These are phyloP conservation scores for Bufotes viridis DNA, from an alignment of 2,797 vertebrate species.

Conservation along the genomic window DNA sequence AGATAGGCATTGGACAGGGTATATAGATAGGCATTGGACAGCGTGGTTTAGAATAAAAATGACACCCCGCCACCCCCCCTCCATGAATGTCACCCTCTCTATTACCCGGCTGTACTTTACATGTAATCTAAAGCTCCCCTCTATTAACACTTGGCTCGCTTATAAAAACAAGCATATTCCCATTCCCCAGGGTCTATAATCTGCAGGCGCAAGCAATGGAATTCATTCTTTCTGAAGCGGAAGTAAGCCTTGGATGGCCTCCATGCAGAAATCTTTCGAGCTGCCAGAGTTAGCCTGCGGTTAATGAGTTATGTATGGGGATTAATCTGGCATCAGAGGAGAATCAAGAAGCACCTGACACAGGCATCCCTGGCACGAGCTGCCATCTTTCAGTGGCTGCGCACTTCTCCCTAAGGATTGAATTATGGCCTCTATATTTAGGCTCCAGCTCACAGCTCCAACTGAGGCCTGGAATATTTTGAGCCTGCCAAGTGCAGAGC, in stretches of 20 bases:
- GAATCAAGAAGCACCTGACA: conserved; percentile 38
- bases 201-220: not conserved
- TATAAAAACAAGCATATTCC: not conserved
- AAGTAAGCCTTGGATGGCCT: conserved; percentile 45
- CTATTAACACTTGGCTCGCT: not conserved
- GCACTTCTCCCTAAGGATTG: conserved; percentile 44
- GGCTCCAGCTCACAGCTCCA: conserved; percentile 20
- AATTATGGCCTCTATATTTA: conserved; percentile 60
- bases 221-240: conserved; percentile 11
- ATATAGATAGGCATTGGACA: no score
- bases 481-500: conserved; percentile 69
- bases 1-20: no score
- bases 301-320: conserved; percentile 53
- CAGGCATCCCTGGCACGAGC: conserved; percentile 22
- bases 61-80: no score
- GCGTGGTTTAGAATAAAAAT: no score
- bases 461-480: conserved; percentile 48
- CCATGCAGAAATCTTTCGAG: conserved; percentile 10
- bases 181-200: not conserved
- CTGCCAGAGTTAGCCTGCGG: conserved; percentile 28
- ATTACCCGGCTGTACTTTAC: not conserved
- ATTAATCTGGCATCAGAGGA: conserved; percentile 41
- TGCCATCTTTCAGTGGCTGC: conserved; percentile 37
- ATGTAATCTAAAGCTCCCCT: not conserved
- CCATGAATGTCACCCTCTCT: no score